These are phyloP conservation scores for Eristalinus aeneus DNA, from an alignment of 2,888 invertebrate species.

Conservation along the genomic window DNA sequence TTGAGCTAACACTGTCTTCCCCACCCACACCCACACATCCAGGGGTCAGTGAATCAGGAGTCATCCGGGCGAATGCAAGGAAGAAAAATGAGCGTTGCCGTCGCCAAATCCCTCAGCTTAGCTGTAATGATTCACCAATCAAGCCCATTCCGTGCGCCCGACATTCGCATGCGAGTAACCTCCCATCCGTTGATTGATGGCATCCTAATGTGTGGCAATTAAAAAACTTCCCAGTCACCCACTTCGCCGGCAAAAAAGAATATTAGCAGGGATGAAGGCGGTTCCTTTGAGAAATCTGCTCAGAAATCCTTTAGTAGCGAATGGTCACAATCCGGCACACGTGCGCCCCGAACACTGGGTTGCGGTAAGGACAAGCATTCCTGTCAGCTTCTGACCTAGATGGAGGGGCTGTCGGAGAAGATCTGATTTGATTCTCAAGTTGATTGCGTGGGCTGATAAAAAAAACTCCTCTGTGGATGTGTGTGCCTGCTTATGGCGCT, in stretches of 20 bases:
- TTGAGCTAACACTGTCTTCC: not conserved
- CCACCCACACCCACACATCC: not conserved
- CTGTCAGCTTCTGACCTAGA: not conserved
- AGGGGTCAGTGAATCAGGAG: constrained; percentile 20
- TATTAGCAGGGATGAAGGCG: not conserved
- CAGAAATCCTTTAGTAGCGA: constrained; percentile 17
- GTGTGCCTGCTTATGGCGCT: constrained; percentile 7
- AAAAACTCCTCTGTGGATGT: constrained; percentile 15
- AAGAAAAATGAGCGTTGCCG: constrained; percentile 40
- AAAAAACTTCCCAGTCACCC: constrained; percentile 19
- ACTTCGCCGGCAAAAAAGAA: not conserved
- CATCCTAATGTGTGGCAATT: constrained; percentile 42
- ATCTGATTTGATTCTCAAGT: constrained; percentile 43
- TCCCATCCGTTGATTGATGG: constrained; percentile 42
- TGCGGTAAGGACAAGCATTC: not conserved
- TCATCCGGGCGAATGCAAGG: constrained; percentile 22
- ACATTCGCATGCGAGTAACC: not conserved
- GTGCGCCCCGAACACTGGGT: not conserved
- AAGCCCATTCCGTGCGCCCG: constrained; percentile 9
- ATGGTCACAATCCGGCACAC: constrained; percentile 16
- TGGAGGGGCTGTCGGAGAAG: not conserved
- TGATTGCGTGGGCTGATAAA: constrained; percentile 54
- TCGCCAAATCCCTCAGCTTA: constrained; percentile 39
- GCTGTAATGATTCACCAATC: constrained; percentile 50
- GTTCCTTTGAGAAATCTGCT: not conserved